Evolutionary conservation across 2,888 invertebrate genomes (phyloP), one percentile per base, ranked within the genome.

Genomic region (Fragum sueziense): DNA sequence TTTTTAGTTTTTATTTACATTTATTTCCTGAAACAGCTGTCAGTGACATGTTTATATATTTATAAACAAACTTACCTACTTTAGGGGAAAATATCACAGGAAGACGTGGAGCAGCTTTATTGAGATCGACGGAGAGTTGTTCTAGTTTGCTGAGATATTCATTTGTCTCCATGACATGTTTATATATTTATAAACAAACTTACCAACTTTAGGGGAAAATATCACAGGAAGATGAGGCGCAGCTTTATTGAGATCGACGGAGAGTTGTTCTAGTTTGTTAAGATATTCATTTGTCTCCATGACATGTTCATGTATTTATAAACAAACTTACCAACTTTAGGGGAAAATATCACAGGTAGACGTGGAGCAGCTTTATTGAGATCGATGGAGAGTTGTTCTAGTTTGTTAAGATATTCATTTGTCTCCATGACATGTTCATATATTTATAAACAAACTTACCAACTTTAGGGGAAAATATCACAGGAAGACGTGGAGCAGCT

Each of bases 121-220:
- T 84, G 14, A 88, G 75, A 34, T 86, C 86, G 22, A 61, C n/a
- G 11, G 85, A 75, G 29, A 87, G 59, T 47, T 82, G 62, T 68
- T 82, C 83, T n/a, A 88, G 76, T 47, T 78, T 74, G 0, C 61
- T 65, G 3, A 88, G 80, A n/a, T 86, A 80, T 37, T 70, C 59
- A 68, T 87, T 87, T 11, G 82, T 85, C 31, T 52, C 31, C 17
- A 25, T 31, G 3, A 52, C 70, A 31, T 71, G 17, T 20, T 74
- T 61, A n/a, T n/a, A n/a, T 14, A 37, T 37, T 9, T 37, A 37
- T 37, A 9, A 9, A n/a, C 37, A 6, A 29, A 57, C 71, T 41
- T 65, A 88, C 88, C 88, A 76, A 77, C 59, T 59, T 77, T 81
- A 17, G 86, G 87, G 31, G 70, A 76, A 2, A 82, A 80, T 33